Evolutionary conservation across 2,797 vertebrate genomes (phyloP).

Genomic region (Hoplostethus atlanticus): DNA sequence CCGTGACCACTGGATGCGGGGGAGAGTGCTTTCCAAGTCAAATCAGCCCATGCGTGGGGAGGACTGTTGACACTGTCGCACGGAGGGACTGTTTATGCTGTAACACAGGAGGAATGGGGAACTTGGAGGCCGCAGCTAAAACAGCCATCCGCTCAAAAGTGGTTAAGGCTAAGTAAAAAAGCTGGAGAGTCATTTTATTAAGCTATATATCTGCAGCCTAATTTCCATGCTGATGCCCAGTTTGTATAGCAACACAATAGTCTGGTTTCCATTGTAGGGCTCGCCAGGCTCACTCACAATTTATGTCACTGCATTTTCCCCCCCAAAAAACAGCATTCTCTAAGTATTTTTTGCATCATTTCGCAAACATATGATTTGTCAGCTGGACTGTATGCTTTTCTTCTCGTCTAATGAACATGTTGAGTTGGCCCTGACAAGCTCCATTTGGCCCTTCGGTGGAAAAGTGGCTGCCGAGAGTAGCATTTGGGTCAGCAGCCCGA

Average conservation of each 20-base stretch:
- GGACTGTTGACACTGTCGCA: conserved; percentile 80
- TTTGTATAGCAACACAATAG: conserved; percentile 55
- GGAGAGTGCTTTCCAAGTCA: conserved; percentile 87
- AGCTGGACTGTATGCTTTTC: conserved; percentile 31
- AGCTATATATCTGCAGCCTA: conserved; percentile 33
- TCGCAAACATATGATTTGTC: conserved; percentile 69
- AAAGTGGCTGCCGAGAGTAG: conserved; percentile 40
- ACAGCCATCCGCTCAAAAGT: conserved; percentile 21
- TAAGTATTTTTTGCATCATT: conserved; percentile 66
- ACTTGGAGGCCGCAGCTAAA: conserved; percentile 14
- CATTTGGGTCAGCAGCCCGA: conserved; percentile 62
- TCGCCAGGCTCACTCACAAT: conserved; percentile 46
- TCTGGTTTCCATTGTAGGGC: conserved; percentile 46
- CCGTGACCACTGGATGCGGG: conserved; percentile 87
- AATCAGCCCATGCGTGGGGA: conserved; percentile 78
- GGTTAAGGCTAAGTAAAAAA: conserved; percentile 48
- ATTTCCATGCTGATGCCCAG: conserved; percentile 17
- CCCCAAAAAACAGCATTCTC: conserved; percentile 17
- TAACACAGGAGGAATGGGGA: conserved; percentile 49
- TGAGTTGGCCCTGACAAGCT: conserved; percentile 30
- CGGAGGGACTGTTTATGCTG: conserved; percentile 72
- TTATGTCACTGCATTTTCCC: conserved; percentile 51
- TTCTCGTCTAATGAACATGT: conserved; percentile 58
- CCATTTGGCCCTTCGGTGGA: conserved; percentile 30
- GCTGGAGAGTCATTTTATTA: conserved; percentile 63